Base-by-base conservation (phyloP, 2,797 vertebrate species). In the Cirrhinus molitorella region DNA sequence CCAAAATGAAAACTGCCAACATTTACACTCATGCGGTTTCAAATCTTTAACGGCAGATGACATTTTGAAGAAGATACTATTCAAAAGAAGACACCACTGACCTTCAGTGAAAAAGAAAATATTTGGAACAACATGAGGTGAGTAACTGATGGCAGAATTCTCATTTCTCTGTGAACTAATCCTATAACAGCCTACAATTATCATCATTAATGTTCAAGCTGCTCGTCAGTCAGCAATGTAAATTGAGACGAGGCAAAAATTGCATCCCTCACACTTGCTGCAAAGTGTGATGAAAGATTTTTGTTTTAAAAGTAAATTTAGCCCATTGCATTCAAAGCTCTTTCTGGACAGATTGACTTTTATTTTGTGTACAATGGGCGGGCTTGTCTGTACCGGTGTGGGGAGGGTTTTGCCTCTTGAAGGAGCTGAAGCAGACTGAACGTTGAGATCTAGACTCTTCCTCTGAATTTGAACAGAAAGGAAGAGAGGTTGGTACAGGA, bases 401-500 rank as follows among this genome's bases (percentile, higher is more conserved):
- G 97, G 97, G 89, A 98, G 95, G 70, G 97, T 97, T 96, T 98
- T 99, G 94, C 97, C 98, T 95, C 96, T 97, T 96, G 97, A 97
- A 87, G 96, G 96, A 90, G 97, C 93, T 93, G 96, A 94, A 93
- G 95, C 93, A 90, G 96, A 89, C 93, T 94, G 97, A 91, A 95
- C 91, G 94, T 93, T 96, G 94, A 97, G 95, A 93, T 98, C 97
- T 94, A 97, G 95, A 96, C 94, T 98, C 95, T 98, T 98, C 95
- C 96, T 97, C 96, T 98, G 95, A 94, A 94, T 94, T 90, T 88
- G 88, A 89, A 90, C 78, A 92, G 85, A 91, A 89, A 91, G 83
- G 68, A 49, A 75, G 88, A 87, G 90, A 94, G 86, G 91, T 91
- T 87, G 90, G 89, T 92, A 92, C 90, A 83, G 21, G 31, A 68